Base-by-base conservation (phyloP, 1,140 invertebrate genomes). In the Arion vulgaris region DNA sequence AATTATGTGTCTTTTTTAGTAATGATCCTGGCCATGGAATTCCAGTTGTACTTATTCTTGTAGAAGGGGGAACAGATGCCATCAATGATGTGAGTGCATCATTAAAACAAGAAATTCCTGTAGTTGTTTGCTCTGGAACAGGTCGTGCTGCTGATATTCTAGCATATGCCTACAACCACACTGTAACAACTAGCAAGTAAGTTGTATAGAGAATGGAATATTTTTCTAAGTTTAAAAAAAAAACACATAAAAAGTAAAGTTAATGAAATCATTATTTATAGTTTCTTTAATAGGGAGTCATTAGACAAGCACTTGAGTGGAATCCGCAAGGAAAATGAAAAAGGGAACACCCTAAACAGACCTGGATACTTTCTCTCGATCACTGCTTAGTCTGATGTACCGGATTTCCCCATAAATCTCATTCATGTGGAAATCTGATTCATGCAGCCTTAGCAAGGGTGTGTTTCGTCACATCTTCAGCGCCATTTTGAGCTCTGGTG, bases 121-220 rank as follows among this genome's bases (percentile, higher is more conserved):
- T 99, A 26, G 97, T 99, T 34, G 95, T 99, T 45, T 99, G 97
- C 92, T 97, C 98, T 93, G 98, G 98, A 26, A 98, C 97, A 51
- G 98, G 98, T 32, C 93, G 97, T 89, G 97, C 98, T 15, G 97
- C 98, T 32, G 98, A 99, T 94, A 95, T 99, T 71, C 95, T 99
- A 71, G 96, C 97, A 82, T 98, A 98, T 92, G 97, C 97, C 86
- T 97, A 98, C 93, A 97, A 83, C 36, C 84, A 89, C 66, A 85
- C 85, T 34, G 81, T 80, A 39, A 88, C 81, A 68, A 82, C 38
- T 19, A 41, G 38, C 71, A 73, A 34, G 71, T 73, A 41, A n/a
- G 41, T 39, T 26, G 15, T 45, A 15, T 45, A 15, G 41, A 15
- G 5, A 45, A 45, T 28, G 53, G n/a, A 72, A 28, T n/a, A 72